phyloP scores from a whole-genome alignment of 2,797 vertebrate species.

The Rhinoraja longicauda region DNA sequence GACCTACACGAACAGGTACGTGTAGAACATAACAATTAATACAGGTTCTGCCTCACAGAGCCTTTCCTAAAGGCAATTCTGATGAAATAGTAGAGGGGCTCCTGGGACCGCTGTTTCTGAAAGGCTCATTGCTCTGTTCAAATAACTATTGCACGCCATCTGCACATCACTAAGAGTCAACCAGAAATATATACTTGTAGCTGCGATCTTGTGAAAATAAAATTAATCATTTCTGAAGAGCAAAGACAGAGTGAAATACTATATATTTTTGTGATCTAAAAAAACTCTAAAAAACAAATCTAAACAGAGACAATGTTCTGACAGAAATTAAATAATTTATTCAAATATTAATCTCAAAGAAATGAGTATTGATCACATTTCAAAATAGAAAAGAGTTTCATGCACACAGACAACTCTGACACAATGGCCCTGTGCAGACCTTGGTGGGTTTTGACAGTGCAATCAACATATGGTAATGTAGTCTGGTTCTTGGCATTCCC shows the following conservation, averaged over 20 bases:
- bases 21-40: constrained; percentile 39
- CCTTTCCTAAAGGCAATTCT: constrained; percentile 33
- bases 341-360: constrained; percentile 25
- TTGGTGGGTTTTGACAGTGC: background rate
- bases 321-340: constrained; percentile 1
- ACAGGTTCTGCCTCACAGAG: constrained; percentile 34
- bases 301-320: background rate
- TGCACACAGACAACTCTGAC: background rate
- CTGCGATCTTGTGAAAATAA: constrained; percentile 2
- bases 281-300: background rate
- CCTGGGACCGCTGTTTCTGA: constrained; percentile 31
- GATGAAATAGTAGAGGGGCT: constrained; percentile 13
- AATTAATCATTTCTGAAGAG: constrained; percentile 29
- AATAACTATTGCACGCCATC: constrained; percentile 29
- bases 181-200: background rate
- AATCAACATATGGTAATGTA: background rate
- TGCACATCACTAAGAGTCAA: constrained; percentile 14
- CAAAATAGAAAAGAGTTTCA: background rate
- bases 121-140: constrained; percentile 33
- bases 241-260: background rate
- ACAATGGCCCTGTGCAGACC: too few species aligned
- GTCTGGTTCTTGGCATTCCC: background rate
- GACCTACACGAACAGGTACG: constrained; percentile 34
- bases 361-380: background rate
- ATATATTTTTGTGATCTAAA: background rate